Percentiles rank a stretch among this genome's conserved stretches.
phyloP scores from a whole-genome alignment of 2,797 vertebrate genomes.

The Ceryle rudis region DNA sequence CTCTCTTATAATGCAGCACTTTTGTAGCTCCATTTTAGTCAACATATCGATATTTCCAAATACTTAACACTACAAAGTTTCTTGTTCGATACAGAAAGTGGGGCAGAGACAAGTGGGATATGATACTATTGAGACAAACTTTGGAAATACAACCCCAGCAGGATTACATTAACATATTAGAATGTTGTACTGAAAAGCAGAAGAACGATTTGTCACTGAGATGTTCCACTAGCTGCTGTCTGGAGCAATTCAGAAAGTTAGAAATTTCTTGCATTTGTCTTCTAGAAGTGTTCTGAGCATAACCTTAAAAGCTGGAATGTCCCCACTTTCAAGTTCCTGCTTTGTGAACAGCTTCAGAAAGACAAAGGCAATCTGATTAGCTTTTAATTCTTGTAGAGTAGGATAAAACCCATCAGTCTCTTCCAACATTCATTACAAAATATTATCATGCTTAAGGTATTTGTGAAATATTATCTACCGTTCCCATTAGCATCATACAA shows the following conservation, averaged over 20 bases:
- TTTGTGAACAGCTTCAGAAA: not conserved
- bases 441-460: not conserved
- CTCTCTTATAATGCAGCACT: not conserved
- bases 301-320: not conserved
- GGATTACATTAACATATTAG: not conserved
- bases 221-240: not conserved
- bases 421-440: not conserved
- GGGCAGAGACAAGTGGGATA: not conserved
- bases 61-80: not conserved
- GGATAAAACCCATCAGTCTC: not conserved
- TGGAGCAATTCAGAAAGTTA: not conserved
- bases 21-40: not conserved
- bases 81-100: not conserved
- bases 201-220: not conserved
- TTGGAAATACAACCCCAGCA: conserved; percentile 34
- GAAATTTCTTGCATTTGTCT: not conserved
- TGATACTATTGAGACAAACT: not conserved
- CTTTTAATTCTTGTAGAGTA: not conserved
- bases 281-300: not conserved
- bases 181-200: not conserved
- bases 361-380: not conserved
- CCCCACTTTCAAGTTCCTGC: not conserved
- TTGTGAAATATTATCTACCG: not conserved
- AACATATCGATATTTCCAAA: not conserved
- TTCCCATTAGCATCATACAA: not conserved